Base-by-base conservation (phyloP, 2,113 vertebrate species). In the Arenaria interpres region DNA sequence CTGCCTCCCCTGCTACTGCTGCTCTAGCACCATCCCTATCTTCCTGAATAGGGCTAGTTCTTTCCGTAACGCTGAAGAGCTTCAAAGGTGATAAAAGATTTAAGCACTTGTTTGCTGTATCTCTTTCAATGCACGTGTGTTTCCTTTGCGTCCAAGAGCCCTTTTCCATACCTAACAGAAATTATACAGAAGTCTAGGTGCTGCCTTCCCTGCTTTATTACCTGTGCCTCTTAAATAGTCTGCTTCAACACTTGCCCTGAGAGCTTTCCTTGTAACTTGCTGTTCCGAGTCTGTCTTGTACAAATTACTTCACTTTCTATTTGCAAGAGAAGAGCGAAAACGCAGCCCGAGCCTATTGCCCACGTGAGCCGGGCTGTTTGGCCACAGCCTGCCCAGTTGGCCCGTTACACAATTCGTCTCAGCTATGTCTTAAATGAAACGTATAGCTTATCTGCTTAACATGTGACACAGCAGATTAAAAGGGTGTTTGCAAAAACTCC, bases 201-300 rank as follows among this genome's bases (percentile, higher is more conserved):
- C 33, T 73, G 21, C 28, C 64, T 72, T 41, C 67, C 17, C 50
- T 1, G 1, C 37, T 57, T 68, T 32, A 22, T 22, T n/a, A 18
- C 43, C 13, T 37, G 22, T 37, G 50, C 41, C 15, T 50, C 18
- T 51, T 71, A 46, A 45, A 16, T 13, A 67, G 5, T 53, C 13
- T 13, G 5, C 4, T 56, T 45, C 4, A 1, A 37, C 13, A 18
- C n/a, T 54, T 21, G 6, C 16, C 16, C 5, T 0, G 2, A 79
- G 48, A 45, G 7, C 32, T 43, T 73, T 72, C 50, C 43, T 62
- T 73, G 9, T 51, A 76, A 41, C n/a, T 28, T 23, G 12, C 30
- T 21, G 45, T 15, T 88, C 41, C 37, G 35, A 20, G 28, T 51
- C 28, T 23, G 8, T 63, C 59, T 39, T 57, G 30, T 56, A 69